phyloP scores from a whole-genome alignment of 2,113 vertebrate species.

The Paradisaea rubra region DNA sequence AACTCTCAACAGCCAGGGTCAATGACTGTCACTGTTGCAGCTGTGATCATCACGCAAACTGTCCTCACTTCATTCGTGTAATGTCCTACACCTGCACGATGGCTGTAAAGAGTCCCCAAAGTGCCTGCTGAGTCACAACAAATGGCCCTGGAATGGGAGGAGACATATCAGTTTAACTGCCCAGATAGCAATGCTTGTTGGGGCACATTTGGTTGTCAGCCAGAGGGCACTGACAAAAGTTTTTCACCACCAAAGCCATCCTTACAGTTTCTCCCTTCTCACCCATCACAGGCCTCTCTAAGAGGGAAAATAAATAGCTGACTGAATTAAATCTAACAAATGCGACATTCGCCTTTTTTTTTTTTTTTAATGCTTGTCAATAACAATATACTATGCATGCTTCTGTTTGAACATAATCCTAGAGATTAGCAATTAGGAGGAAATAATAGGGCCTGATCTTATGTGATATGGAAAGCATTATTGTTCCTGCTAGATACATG shows the following conservation, averaged over 20 bases:
- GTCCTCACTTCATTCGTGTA: slow-evolving; percentile 16
- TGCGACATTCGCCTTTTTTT: background rate
- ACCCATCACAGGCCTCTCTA: background rate
- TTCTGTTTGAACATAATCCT: background rate
- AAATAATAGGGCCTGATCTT: slow-evolving; percentile 22
- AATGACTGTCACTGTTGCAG: slow-evolving; percentile 43
- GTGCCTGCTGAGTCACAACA: slow-evolving; percentile 19
- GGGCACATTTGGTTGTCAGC: background rate
- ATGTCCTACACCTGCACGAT: slow-evolving; percentile 38
- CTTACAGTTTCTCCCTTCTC: background rate
- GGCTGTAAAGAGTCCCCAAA: slow-evolving; percentile 1
- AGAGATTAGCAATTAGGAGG: background rate
- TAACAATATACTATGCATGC: background rate
- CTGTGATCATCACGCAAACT: slow-evolving; percentile 6
- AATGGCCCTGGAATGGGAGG: background rate
- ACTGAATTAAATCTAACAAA: background rate
- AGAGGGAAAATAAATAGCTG: background rate
- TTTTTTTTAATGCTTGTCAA: background rate
- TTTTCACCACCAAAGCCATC: background rate
- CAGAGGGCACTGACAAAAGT: background rate
- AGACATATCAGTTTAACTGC: background rate
- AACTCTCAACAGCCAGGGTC: slow-evolving; percentile 37
- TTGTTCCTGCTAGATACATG: background rate
- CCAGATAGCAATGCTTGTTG: background rate
- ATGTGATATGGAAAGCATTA: background rate